Evolutionary conservation across 2,797 vertebrate genomes (phyloP), one percentile per base, ranked within the genome.

Genomic region (Meriones psammophilus): DNA sequence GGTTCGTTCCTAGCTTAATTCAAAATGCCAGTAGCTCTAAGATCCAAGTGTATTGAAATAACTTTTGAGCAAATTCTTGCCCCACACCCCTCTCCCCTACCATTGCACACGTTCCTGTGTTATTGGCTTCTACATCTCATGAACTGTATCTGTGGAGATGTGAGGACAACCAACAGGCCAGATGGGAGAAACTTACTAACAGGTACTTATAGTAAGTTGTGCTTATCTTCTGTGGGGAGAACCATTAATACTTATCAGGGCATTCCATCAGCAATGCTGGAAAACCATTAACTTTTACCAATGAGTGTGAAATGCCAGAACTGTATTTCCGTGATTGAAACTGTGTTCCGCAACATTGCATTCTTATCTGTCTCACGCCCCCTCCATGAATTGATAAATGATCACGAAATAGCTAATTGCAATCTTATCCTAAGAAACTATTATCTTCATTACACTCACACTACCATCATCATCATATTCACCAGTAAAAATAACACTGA

Each of bases 1-100:
- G 54, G 68, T 95, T 97, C 96, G 84, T 97, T 97, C 89, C 74
- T 87, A 20, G 86, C 77, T 96, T 97, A 46, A 88, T 89, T 60
- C 71, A 89, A 71, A 17, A 76, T 24, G 22, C 39, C 18, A 13
- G 62, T 22, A 28, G 50, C 50, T 50, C 50, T 50, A 96, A 85
- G 36, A 24, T 91, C 89, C 26, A 10, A 58, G 4, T 77, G 89
- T 28, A 81, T 56, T 79, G 10, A 94, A 92, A 56, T 94, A 68
- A 86, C 74, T 28, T 93, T 77, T 54, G 54, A 85, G 39, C 0
- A 90, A 91, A 89, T 68, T 50, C 7, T 12, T 36, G 8, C 46
- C 64, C 42, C 71, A 90, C 3, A 54, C 12, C 9, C 33, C 18
- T 73, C 42, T 68, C 12, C 50, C 24, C 46, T 71, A 46, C 3